Conservation (phyloP, 2,888 invertebrate species). For the Geophilus truncorum region DNA sequence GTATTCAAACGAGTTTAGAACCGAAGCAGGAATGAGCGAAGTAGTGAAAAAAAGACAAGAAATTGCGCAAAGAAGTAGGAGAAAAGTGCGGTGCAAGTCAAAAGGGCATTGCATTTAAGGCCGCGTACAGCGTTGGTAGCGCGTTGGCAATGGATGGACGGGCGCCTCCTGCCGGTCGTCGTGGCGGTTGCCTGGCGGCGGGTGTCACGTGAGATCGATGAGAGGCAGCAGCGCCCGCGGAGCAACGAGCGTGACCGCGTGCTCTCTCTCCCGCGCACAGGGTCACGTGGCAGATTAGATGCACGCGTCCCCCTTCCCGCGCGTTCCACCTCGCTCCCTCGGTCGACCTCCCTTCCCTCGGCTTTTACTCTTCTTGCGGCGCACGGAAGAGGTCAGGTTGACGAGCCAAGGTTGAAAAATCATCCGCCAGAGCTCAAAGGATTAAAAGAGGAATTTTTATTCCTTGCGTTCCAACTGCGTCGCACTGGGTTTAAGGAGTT, state of each 20-base stretch:
- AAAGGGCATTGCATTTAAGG: constrained; percentile 12
- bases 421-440: constrained; percentile 4
- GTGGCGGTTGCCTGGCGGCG: not conserved
- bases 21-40: too few relatives aligned
- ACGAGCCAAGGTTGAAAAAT: constrained; percentile 16
- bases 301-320: not conserved
- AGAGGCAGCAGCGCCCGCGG: constrained; percentile 12
- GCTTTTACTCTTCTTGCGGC: constrained; percentile 15
- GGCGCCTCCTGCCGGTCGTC: not conserved
- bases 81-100: not conserved
- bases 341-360: not conserved
- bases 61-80: not conserved
- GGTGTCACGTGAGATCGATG: constrained; percentile 10
- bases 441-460: constrained; percentile 18
- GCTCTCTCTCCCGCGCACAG: constrained; percentile 7
- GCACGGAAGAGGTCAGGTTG: constrained; percentile 9
- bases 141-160: not conserved
- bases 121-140: too few relatives aligned
- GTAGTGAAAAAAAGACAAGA: not conserved
- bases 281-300: constrained; percentile 15
- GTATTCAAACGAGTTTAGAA: not conserved
- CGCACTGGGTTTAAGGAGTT: not conserved
- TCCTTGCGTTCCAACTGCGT: not conserved
- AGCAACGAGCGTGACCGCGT: constrained; percentile 14
- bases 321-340: not conserved